A percentile compares a stretch with the other conserved stretches of the same genome.
Conservation (phyloP, 2,113 vertebrate species). For the Plotosus lineatus region DNA sequence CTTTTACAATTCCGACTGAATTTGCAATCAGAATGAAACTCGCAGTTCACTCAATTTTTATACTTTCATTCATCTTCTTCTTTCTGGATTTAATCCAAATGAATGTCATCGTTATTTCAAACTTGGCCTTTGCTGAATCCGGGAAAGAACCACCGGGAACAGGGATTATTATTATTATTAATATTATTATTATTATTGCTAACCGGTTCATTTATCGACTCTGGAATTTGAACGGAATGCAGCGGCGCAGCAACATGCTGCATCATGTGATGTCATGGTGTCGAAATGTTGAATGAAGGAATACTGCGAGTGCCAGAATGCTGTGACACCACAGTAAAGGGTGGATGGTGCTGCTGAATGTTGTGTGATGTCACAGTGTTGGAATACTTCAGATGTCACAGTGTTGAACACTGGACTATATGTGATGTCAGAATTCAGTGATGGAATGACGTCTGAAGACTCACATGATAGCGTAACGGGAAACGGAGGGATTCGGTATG, state of each 20-base stretch:
- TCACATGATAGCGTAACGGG: not conserved
- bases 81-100: constrained; percentile 67
- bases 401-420: not conserved
- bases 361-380: not conserved
- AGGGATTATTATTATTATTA: constrained; percentile 63
- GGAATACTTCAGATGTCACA: not conserved
- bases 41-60: constrained; percentile 54
- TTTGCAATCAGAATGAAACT: constrained; percentile 63
- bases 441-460: not conserved
- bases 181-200: no score
- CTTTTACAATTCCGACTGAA: constrained; percentile 61
- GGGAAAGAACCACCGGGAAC: constrained; percentile 63
- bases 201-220: constrained; percentile 16
- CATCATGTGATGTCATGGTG: not conserved
- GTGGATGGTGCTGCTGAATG: not conserved
- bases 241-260: not conserved
- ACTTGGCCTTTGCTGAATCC: constrained; percentile 67
- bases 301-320: not conserved
- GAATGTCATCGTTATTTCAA: constrained; percentile 77
- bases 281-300: not conserved
- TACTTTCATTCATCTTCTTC: constrained; percentile 11
- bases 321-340: not conserved
- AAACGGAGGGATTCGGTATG: not conserved
- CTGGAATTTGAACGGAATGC: not conserved
- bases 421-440: not conserved